These are phyloP conservation scores for Uria lomvia DNA, from an alignment of 2,113 vertebrate species.

Conservation along the genomic window DNA sequence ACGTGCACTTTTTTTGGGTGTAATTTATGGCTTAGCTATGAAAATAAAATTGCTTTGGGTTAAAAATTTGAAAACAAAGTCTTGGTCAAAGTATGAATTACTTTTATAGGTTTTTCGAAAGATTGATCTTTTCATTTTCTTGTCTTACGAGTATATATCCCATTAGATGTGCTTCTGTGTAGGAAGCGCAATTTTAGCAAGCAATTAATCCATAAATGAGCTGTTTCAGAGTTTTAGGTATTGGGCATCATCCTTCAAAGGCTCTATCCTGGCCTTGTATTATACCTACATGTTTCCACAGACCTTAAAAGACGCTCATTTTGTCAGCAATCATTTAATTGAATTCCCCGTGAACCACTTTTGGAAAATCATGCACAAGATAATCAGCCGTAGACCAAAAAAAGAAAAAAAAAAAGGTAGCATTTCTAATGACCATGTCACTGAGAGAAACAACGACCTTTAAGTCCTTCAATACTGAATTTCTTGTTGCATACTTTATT, in stretches of 20 bases:
- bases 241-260: conserved; percentile 33
- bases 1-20: fast-evolving
- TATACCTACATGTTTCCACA: conserved; percentile 12
- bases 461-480: background rate
- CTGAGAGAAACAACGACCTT: conserved; percentile 4
- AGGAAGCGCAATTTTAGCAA: conserved; percentile 47
- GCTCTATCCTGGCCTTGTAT: background rate
- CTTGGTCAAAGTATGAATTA: conserved; percentile 1
- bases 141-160: background rate
- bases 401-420: background rate
- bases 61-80: conserved; percentile 9
- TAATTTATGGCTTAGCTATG: background rate
- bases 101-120: conserved; percentile 7
- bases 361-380: conserved; percentile 22
- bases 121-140: conserved; percentile 19
- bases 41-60: background rate
- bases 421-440: background rate
- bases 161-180: conserved; percentile 33
- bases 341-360: conserved; percentile 24
- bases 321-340: conserved; percentile 28
- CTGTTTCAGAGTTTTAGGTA: conserved; percentile 46
- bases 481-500: background rate
- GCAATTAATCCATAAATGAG: conserved; percentile 66
- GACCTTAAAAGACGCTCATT: conserved; percentile 25
- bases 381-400: background rate